Evolutionary conservation across 2,888 invertebrate species (phyloP), one percentile per base, ranked within the genome.

Genomic region (Galerucella nymphaeae): DNA sequence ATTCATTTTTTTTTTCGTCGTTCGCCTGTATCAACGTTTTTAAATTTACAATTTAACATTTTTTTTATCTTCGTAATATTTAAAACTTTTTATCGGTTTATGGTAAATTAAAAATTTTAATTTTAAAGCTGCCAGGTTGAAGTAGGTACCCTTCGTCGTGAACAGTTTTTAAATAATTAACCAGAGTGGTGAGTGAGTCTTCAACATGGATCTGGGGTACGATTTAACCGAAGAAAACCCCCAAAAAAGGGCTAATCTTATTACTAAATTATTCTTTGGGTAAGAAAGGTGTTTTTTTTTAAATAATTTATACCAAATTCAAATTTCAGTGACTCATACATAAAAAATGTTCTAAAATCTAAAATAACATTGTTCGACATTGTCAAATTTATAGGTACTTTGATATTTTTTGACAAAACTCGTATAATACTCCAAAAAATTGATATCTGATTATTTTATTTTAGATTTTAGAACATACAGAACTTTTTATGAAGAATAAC

Each of bases 181-280:
- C 13, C 13, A 13, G 45, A 45, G 45, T 45, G 45, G 4, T 0
- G 4, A 0, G 45, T 45, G 14, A 20, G 18, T 55, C 18, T 20
- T 23, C 9, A 63, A 63, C 2, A 82, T 82, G 81, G 79, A 82
- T 62, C 72, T 75, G 13, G 79, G 80, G 57, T 80, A 80, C 66
- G 75, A 72, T 20, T 68, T 84, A 5, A 79, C 78, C 48, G 71
- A 76, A 66, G 84, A 86, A 74, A 91, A 92, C 87, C 92, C 91
- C 2, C 86, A 89, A 71, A 89, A 89, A 79, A 87, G 84, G 59
- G 89, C 91, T 14, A 91, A 90, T 81, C 79, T 89, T 11, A 78
- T 94, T 14, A 91, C 93, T 1, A 88, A 92, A 72, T 84, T 93
- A 41, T 80, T 79, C 72, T 83, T 83, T 66, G 65, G 76, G 83